phyloP scores from a whole-genome alignment of 2,113 vertebrate genomes.

The Calidris pygmaea region DNA sequence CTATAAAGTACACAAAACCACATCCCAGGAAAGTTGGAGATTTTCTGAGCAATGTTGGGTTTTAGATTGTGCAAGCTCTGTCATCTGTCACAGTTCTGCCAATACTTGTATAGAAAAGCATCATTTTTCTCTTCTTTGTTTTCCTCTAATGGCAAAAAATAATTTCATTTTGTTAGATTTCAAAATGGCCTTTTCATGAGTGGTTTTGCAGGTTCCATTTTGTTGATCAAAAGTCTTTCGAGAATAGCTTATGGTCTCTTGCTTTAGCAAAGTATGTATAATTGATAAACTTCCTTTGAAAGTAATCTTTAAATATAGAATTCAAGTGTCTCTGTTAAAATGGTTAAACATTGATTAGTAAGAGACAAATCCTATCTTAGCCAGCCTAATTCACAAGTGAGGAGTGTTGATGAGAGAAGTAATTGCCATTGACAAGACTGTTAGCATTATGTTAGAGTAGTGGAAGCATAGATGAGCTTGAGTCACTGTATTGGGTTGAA shows the following conservation, averaged over 20 bases:
- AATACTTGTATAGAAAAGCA: neutral
- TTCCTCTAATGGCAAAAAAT: neutral
- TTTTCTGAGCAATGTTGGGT: neutral
- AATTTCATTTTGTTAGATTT: neutral
- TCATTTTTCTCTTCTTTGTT: neutral
- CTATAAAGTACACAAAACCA: neutral
- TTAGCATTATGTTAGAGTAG: neutral
- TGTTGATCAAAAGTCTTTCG: neutral
- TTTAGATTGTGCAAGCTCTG: neutral
- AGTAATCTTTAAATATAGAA: conserved; percentile 10
- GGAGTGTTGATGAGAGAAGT: neutral
- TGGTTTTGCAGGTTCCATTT: neutral
- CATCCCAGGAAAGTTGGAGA: neutral
- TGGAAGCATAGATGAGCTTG: neutral
- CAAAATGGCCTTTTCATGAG: neutral
- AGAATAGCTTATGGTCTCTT: neutral
- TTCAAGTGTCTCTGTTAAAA: neutral
- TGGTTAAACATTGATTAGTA: neutral
- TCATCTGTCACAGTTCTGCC: neutral
- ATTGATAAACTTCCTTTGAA: neutral
- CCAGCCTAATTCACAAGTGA: neutral
- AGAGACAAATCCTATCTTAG: neutral
- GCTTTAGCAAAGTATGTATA: neutral
- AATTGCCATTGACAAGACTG: neutral
- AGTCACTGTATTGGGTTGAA: neutral